These are phyloP conservation scores for Patagioenas fasciata DNA, from an alignment of 2,113 vertebrate species.

Conservation along the genomic window DNA sequence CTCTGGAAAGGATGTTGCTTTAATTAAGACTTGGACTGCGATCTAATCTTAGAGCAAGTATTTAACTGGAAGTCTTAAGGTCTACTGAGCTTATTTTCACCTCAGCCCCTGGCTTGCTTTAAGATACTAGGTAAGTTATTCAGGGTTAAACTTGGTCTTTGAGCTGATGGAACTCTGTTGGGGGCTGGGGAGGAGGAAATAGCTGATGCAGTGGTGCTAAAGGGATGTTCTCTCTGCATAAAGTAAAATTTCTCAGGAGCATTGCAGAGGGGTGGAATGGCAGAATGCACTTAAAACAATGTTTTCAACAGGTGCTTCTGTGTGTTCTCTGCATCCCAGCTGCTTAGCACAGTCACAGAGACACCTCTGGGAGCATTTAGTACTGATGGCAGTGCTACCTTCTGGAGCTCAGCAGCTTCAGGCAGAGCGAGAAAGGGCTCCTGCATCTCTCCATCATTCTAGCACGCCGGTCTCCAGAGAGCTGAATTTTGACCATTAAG, in stretches of 20 bases:
- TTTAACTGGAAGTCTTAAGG: not conserved
- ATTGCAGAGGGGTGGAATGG: not conserved
- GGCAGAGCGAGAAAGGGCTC: not conserved
- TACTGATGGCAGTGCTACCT: not conserved
- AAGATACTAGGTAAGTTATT: constrained; percentile 8
- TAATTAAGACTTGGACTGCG: not conserved
- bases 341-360: not conserved
- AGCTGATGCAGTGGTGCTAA: not conserved
- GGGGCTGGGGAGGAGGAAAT: not conserved
- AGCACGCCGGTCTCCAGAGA: not conserved
- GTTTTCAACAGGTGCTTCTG: not conserved
- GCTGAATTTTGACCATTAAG: not conserved
- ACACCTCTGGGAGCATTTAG: not conserved
- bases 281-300: not conserved
- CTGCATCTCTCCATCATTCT: not conserved
- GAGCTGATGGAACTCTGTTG: not conserved
- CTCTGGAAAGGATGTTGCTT: not conserved
- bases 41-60: not conserved
- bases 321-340: not conserved
- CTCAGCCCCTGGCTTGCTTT: not conserved
- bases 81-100: constrained; percentile 1
- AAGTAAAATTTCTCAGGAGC: not conserved
- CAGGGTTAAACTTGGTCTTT: not conserved
- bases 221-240: not conserved
- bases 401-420: not conserved